Evolutionary conservation across 2,888 invertebrate genomes (phyloP).

Genomic region (Patella pellucida): DNA sequence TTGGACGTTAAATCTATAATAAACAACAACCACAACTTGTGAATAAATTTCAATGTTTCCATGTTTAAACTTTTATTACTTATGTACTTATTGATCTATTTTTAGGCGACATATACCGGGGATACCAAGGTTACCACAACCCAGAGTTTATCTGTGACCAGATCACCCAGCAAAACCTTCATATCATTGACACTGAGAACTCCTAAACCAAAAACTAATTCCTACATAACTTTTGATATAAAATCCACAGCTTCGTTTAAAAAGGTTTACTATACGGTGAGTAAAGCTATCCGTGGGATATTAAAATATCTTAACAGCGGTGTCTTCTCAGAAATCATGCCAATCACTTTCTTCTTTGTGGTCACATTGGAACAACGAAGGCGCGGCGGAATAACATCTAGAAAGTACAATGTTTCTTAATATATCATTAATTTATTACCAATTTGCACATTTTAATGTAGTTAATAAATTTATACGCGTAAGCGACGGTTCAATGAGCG

Average conservation of each 20-base stretch:
- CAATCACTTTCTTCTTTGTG: no score
- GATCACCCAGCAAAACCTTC: constrained; percentile 33
- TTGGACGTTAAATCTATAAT: no score
- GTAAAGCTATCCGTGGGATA: neutral
- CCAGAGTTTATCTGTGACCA: neutral
- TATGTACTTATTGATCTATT: neutral
- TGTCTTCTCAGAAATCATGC: neutral
- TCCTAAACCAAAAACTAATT: neutral
- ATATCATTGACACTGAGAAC: constrained; percentile 24
- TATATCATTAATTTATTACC: no score
- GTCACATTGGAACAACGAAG: no score
- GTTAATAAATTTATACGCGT: no score
- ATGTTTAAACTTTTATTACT: no score
- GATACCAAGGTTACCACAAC: neutral
- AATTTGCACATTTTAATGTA: no score
- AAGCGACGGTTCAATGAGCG: no score
- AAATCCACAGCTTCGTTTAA: neutral
- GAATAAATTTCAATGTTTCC: no score
- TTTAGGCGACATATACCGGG: neutral
- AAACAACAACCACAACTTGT: no score
- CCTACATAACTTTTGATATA: neutral
- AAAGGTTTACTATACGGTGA: constrained; percentile 1
- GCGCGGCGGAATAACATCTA: no score
- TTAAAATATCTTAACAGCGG: neutral
- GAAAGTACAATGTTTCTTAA: no score